Evolutionary conservation across 30 jellyfish, hydroid and myxozoan genomes (phyloP).

Genomic region (Catostylus mosaicus): DNA sequence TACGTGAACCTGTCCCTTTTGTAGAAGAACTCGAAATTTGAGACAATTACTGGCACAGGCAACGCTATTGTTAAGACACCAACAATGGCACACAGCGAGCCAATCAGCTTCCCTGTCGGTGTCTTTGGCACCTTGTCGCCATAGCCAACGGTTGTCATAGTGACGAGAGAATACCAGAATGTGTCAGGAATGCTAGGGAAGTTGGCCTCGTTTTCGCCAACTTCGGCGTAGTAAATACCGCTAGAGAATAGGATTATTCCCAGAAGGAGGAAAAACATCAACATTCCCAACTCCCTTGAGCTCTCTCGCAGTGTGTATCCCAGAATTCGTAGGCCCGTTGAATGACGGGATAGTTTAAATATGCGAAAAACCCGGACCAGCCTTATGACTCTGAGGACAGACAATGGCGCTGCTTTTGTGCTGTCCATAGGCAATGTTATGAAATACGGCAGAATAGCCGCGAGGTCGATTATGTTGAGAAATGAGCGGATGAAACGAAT

Average conservation of each 20-base stretch:
- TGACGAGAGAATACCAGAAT: slow-evolving; percentile 89
- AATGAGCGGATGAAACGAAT: slow-evolving; percentile 78
- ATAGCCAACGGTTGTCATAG: slow-evolving; percentile 99
- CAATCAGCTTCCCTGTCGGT: slow-evolving; percentile 81
- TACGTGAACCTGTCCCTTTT: slow-evolving; percentile 79
- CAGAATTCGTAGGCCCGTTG: slow-evolving; percentile 93
- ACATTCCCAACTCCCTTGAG: slow-evolving; percentile 90
- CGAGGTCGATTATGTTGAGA: slow-evolving; percentile 83
- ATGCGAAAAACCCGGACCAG: slow-evolving; percentile 95
- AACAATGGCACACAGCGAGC: slow-evolving; percentile 94
- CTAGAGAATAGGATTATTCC: slow-evolving; percentile 95
- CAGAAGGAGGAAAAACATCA: slow-evolving; percentile 80
- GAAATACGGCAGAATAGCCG: slow-evolving; percentile 94
- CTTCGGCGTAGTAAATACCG: slow-evolving; percentile 95
- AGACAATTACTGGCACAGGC: slow-evolving; percentile 96
- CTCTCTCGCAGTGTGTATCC: slow-evolving; percentile 96
- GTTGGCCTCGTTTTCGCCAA: slow-evolving; percentile 68
- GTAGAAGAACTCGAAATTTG: slow-evolving; percentile 93
- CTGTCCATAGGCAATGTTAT: slow-evolving; percentile 87
- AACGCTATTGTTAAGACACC: slow-evolving; percentile 93
- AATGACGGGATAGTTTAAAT: slow-evolving; percentile 93
- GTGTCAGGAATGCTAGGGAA: slow-evolving; percentile 87
- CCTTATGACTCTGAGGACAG: slow-evolving; percentile 92
- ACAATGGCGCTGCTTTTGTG: slow-evolving; percentile 88
- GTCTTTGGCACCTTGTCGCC: slow-evolving; percentile 95